Evolutionary conservation across 2,888 invertebrate species (phyloP).

Genomic region (Molorchus minor): DNA sequence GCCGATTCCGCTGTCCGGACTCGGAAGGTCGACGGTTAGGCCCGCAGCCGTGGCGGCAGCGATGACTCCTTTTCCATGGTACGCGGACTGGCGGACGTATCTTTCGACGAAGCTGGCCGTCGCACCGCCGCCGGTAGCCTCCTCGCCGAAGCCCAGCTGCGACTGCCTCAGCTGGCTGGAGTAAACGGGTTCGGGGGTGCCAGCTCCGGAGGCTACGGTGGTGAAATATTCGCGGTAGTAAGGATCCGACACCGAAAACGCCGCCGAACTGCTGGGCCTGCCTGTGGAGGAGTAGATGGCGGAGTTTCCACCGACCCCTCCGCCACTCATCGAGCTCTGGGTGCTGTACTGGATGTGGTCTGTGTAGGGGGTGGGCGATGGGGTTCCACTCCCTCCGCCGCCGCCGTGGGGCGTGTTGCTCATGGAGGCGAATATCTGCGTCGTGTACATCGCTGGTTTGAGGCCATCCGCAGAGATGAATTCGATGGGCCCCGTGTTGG

Average conservation of each 20-base stretch:
- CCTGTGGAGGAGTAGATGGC: conserved; percentile 60
- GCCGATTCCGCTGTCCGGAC: conserved; percentile 95
- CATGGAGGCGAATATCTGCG: conserved; percentile 76
- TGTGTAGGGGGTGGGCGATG: conserved; percentile 70
- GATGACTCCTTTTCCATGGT: conserved; percentile 78
- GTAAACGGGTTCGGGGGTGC: conserved; percentile 67
- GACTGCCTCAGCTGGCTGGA: conserved; percentile 62
- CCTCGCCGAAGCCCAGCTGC: conserved; percentile 68
- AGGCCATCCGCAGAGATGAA: conserved; percentile 65
- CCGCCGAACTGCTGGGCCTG: conserved; percentile 63
- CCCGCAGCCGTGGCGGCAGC: conserved; percentile 80
- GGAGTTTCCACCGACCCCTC: conserved; percentile 62
- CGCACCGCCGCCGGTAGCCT: conserved; percentile 66
- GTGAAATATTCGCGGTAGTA: conserved; percentile 86
- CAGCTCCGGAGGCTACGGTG: conserved; percentile 66
- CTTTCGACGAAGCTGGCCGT: conserved; percentile 74
- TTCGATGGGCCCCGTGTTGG: conserved; percentile 63
- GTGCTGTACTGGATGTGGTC: conserved; percentile 52
- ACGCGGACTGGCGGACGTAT: conserved; percentile 71
- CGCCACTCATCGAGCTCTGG: conserved; percentile 61
- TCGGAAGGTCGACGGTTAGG: conserved; percentile 92
- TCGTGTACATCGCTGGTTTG: conserved; percentile 72
- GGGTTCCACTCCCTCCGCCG: conserved; percentile 67
- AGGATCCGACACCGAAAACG: conserved; percentile 74
- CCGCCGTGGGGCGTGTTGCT: conserved; percentile 59